A percentile compares a stretch with the other conserved stretches of the same genome.
Evolutionary conservation across 2,113 vertebrate genomes (phyloP).

Genomic region (Actinemys pallida): DNA sequence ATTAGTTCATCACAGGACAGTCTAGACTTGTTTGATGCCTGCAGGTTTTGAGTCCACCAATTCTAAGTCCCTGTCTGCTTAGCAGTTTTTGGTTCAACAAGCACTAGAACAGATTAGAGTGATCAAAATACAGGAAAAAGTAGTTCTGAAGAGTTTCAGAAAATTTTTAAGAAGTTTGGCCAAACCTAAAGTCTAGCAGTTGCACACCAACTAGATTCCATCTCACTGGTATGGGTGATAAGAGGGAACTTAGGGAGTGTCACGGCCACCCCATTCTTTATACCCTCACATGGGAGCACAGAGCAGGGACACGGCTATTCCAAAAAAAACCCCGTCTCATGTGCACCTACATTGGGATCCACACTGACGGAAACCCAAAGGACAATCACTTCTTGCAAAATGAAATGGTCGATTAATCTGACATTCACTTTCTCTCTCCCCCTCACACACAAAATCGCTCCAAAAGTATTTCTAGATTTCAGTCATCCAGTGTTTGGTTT

Average conservation of each 20-base stretch:
- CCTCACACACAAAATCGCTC: background rate
- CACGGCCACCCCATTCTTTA: background rate
- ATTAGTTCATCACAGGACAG: background rate
- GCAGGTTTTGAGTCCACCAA: background rate
- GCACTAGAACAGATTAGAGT: background rate
- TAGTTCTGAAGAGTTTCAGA: background rate
- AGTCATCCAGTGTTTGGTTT: slow-evolving; percentile 7
- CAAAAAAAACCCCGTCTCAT: background rate
- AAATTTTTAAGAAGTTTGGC: background rate
- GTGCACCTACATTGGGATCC: background rate
- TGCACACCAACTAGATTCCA: background rate
- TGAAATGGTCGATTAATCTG: slow-evolving; percentile 1
- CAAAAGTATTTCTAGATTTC: background rate
- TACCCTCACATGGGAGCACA: background rate
- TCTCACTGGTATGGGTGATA: background rate
- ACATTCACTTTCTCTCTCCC: background rate
- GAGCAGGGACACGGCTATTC: background rate
- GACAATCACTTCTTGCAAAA: slow-evolving; percentile 6
- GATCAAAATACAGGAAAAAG: background rate
- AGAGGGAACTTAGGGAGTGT: background rate
- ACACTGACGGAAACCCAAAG: background rate
- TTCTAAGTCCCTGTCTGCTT: background rate
- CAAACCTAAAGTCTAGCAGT: background rate
- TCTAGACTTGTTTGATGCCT: background rate
- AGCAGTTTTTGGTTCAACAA: no score